phyloP scores from a whole-genome alignment of 1,140 invertebrate genomes.

The Heliconius congener region DNA sequence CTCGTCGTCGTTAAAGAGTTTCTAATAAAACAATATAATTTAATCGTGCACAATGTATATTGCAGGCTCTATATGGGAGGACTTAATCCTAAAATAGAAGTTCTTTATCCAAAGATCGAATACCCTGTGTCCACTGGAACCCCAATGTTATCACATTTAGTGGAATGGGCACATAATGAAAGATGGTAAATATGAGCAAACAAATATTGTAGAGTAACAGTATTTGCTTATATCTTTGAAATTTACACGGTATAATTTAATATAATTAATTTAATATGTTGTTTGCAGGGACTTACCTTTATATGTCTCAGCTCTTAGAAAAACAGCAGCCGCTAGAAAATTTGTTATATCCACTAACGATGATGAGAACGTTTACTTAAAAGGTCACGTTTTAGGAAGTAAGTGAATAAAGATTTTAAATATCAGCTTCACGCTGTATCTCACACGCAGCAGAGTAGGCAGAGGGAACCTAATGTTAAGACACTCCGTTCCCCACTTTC shows the following conservation, averaged over 20 bases:
- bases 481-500: too few relatives aligned
- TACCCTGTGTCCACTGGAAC: constrained; percentile 89
- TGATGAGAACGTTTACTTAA: constrained; percentile 46
- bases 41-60: background rate
- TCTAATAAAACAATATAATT: too few relatives aligned
- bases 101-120: constrained; percentile 84
- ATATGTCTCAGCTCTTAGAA: constrained; percentile 37
- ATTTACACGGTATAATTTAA: too few relatives aligned
- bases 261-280: too few relatives aligned
- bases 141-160: constrained; percentile 85
- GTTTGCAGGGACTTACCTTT: constrained; percentile 44
- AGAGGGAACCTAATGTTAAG: too few relatives aligned
- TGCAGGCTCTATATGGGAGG: constrained; percentile 86
- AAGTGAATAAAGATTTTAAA: background rate
- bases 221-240: too few relatives aligned
- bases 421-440: too few relatives aligned
- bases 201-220: constrained; percentile 26
- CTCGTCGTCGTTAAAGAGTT: too few relatives aligned
- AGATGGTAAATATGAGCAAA: constrained; percentile 62
- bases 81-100: constrained; percentile 82
- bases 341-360: constrained; percentile 48
- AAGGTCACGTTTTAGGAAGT: constrained; percentile 52
- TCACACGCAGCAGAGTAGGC: too few relatives aligned
- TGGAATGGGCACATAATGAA: constrained; percentile 87
- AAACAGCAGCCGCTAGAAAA: constrained; percentile 41